phyloP scores from a whole-genome alignment of 2,888 invertebrate species.

The Heliconius ismenius region DNA sequence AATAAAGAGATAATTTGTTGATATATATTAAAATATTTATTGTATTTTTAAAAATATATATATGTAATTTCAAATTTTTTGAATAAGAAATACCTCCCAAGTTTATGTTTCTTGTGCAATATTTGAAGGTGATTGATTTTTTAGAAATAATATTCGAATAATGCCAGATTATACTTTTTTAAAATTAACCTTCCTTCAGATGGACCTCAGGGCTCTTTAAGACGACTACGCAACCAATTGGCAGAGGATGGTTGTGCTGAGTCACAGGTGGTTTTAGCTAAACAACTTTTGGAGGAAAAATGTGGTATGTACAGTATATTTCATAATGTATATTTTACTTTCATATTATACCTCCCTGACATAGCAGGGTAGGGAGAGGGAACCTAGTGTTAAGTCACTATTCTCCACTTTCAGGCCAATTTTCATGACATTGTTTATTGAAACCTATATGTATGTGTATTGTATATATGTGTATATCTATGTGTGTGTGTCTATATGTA shows the following conservation, averaged over 20 bases:
- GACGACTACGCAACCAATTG: conserved; percentile 85
- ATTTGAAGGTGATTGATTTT: neutral
- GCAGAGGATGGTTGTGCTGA: conserved; percentile 95
- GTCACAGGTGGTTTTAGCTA: conserved; percentile 93
- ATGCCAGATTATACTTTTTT: conserved; percentile 48
- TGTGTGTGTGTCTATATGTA: too few species aligned
- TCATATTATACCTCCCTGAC: too few species aligned
- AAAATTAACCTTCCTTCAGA: conserved; percentile 73
- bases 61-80: neutral
- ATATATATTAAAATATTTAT: neutral
- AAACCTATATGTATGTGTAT: too few species aligned
- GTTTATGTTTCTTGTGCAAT: neutral
- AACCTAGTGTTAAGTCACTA: too few species aligned
- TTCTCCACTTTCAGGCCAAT: too few species aligned
- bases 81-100: neutral
- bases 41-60: neutral
- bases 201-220: conserved; percentile 85
- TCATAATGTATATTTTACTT: too few species aligned
- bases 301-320: conserved; percentile 78
- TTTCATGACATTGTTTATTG: too few species aligned
- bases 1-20: neutral
- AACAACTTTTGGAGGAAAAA: conserved; percentile 89
- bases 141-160: neutral
- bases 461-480: too few species aligned
- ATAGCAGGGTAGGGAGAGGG: too few species aligned